Evolutionary conservation across 2,888 invertebrate genomes (phyloP), one percentile per base, ranked within the genome.

Genomic region (Eledona agricola): DNA sequence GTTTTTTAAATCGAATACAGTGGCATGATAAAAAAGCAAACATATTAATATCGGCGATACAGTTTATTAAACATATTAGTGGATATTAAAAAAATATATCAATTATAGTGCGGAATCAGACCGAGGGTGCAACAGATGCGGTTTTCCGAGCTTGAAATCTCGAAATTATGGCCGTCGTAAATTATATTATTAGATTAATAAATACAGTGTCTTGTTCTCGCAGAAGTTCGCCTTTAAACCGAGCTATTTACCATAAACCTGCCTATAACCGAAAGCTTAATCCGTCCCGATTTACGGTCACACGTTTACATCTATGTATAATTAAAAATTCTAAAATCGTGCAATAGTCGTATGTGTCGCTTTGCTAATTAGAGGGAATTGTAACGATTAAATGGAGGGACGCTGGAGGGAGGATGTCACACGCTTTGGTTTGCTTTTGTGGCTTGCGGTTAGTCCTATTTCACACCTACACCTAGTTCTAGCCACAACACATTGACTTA

Each of bases 1-100:
- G 22, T 20, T 19, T 7, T 43, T 38, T 31, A 55, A 55, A 50
- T 55, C 22, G 55, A 34, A 26, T 23, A 25, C 38, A 55, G 50
- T 55, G 45, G 50, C 31, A 32, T 50, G 50, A 55, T 45, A 49
- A 20, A 34, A 50, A 45, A 47, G 50, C 45, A 55, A 55, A 55
- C 55, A 55, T 50, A 45, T 47, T 55, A 55, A 55, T 55, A 45
- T n/a, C n/a, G n/a, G n/a, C n/a, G n/a, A n/a, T n/a, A n/a, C n/a
- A n/a, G n/a, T n/a, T n/a, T n/a, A n/a, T n/a, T n/a, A n/a, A n/a
- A n/a, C n/a, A n/a, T n/a, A n/a, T n/a, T n/a, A n/a, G n/a, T n/a
- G n/a, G n/a, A n/a, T n/a, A n/a, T n/a, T n/a, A 31, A 31, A 37
- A 15, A 7, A 15, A 45, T 32, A 22, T 37, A 19, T 20, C 38